Conservation (phyloP, 2,797 vertebrate species). For the Melopsittacus undulatus region DNA sequence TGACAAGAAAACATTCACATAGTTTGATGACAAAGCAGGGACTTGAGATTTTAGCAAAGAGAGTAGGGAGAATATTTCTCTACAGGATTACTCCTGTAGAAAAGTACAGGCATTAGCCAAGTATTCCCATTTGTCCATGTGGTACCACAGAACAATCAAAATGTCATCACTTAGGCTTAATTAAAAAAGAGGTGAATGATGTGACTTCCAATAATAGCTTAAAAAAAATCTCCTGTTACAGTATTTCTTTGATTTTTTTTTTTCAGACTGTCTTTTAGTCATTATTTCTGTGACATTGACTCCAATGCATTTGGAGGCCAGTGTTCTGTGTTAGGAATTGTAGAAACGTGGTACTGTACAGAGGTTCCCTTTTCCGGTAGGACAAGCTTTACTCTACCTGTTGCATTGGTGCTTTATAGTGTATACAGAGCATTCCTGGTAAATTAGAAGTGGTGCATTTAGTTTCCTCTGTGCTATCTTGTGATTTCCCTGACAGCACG, state of each 20-base stretch:
- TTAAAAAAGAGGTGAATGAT: background rate
- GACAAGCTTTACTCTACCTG: background rate
- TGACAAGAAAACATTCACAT: background rate
- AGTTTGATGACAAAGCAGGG: background rate
- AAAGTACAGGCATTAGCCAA: background rate
- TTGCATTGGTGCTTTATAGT: background rate
- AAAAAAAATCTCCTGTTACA: background rate
- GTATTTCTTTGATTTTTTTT: background rate
- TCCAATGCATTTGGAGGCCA: background rate
- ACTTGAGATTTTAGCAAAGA: background rate
- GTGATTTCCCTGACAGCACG: background rate
- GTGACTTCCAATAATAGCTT: background rate
- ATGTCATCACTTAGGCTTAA: background rate
- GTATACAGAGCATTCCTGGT: background rate
- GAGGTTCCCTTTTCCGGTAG: background rate
- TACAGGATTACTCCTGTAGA: background rate
- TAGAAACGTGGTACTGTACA: background rate
- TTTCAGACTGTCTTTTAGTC: background rate
- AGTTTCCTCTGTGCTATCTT: background rate
- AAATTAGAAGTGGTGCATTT: background rate
- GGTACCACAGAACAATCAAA: background rate
- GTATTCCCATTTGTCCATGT: background rate
- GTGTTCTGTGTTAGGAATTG: background rate
- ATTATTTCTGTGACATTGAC: background rate
- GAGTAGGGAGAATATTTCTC: background rate